Evolutionary conservation across 2,113 vertebrate genomes (phyloP), one percentile per base, ranked within the genome.

Genomic region (Limnothrissa miodon): DNA sequence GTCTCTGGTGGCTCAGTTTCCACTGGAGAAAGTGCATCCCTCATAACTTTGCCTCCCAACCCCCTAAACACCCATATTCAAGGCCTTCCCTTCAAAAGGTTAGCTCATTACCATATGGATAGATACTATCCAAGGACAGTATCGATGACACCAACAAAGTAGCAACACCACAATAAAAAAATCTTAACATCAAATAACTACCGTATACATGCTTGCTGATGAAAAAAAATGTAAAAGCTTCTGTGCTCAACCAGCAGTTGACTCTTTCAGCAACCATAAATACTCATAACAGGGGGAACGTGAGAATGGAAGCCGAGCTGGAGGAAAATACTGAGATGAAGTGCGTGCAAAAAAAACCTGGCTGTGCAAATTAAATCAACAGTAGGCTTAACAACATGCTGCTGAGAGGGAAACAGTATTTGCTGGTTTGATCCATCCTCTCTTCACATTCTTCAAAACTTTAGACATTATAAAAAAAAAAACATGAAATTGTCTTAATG

Each of bases 1-100:
- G 42, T 42, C 42, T 81, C 80, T 39, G 36, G 23, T 42, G 78
- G 78, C 45, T 81, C 66, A n/a, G 39, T 81, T 82, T 53, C 81
- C 81, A 81, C 36, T 74, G 66, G 66, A 74, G 66, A 74, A 36
- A 36, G 66, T 36, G 15, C 66, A 74, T 74, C 66, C 10, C 66
- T 74, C 29, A 36, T 74, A 33, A 36, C 66, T 74, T 74, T 33
- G 36, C 66, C 66, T n/a, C 42, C 51, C 59, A 62, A 62, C n/a
- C 59, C 66, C 13, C 66, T 74, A 74, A 74, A 33, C 66, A 15
- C 66, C 33, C 66, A 29, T 21, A 33, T 29, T 33, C 0, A 36
- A 29, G 29, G 11, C 62, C 25, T 70, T 70, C 29, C 29, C 10
- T 4, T 70, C 25, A 53, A 53, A 53, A 5, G 46, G 2, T 53